These are phyloP conservation scores for Pseudonaja textilis DNA, from an alignment of 2,113 vertebrate species.

Conservation along the genomic window DNA sequence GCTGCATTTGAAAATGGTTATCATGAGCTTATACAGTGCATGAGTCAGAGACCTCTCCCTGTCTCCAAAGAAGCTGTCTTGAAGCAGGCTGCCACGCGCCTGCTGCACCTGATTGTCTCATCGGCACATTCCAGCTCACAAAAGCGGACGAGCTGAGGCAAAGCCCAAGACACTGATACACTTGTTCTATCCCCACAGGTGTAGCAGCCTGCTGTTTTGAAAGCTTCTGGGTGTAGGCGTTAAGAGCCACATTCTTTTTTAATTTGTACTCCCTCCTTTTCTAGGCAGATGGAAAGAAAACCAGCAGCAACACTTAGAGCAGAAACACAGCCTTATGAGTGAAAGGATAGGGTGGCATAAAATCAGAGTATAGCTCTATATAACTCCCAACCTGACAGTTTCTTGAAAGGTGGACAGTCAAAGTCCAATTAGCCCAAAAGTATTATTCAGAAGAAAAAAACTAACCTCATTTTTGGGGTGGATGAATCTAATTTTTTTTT, in stretches of 20 bases:
- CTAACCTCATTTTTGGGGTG: background rate
- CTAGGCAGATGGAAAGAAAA: constrained; percentile 57
- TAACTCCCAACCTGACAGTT: background rate
- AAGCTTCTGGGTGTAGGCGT: constrained; percentile 74
- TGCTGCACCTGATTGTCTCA: constrained; percentile 95
- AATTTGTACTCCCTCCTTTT: constrained; percentile 63
- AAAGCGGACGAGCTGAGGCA: constrained; percentile 80
- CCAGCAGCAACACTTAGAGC: constrained; percentile 50
- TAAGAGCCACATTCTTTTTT: constrained; percentile 72
- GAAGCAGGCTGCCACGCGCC: constrained; percentile 92
- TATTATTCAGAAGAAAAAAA: background rate
- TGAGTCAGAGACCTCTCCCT: constrained; percentile 74
- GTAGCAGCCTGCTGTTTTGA: constrained; percentile 81
- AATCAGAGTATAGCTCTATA: background rate
- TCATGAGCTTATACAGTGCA: constrained; percentile 69
- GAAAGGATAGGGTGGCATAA: constrained; percentile 1
- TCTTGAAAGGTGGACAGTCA: background rate
- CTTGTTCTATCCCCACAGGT: constrained; percentile 96
- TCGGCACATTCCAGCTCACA: constrained; percentile 87
- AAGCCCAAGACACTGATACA: constrained; percentile 88
- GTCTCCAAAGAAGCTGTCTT: constrained; percentile 72
- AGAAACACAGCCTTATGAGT: constrained; percentile 12
- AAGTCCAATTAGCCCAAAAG: background rate
- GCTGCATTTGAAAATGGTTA: constrained; percentile 68
- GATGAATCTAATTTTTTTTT: background rate